phyloP scores from a whole-genome alignment of 2,797 vertebrate species.

The Moxostoma hubbsi region DNA sequence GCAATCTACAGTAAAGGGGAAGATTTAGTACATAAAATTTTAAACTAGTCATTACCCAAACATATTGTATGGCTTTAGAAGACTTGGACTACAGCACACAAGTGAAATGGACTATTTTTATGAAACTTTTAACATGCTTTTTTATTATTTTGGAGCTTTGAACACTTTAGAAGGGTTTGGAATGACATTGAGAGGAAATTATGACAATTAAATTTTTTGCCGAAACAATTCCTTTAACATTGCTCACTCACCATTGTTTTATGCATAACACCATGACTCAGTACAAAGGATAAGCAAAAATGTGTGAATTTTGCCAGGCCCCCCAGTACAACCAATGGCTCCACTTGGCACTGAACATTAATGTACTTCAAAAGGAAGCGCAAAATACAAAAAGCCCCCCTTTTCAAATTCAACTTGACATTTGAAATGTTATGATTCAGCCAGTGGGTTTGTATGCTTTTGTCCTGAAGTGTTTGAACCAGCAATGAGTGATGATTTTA shows the following conservation, averaged over 20 bases:
- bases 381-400: conserved; percentile 48
- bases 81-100: neutral
- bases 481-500: conserved; percentile 27
- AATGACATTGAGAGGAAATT: no score
- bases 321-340: conserved; percentile 27
- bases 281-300: conserved; percentile 1
- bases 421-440: conserved; percentile 47
- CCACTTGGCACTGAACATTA: conserved; percentile 36
- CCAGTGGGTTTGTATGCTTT: conserved; percentile 12
- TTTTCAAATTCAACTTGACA: conserved; percentile 53
- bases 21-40: neutral
- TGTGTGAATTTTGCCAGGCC: neutral
- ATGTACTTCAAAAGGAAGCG: conserved; percentile 45
- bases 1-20: neutral
- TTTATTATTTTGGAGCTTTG: neutral
- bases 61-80: neutral
- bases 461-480: conserved; percentile 41
- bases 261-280: conserved; percentile 6
- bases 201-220: no score
- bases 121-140: neutral
- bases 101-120: neutral
- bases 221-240: neutral
- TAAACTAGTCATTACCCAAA: no score
- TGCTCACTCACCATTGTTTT: neutral
- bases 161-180: no score